A percentile compares a stretch with the other conserved stretches of the same genome.
These are phyloP conservation scores for Hypolimnas misippus DNA, from an alignment of 2,888 invertebrate species.

Conservation along the genomic window DNA sequence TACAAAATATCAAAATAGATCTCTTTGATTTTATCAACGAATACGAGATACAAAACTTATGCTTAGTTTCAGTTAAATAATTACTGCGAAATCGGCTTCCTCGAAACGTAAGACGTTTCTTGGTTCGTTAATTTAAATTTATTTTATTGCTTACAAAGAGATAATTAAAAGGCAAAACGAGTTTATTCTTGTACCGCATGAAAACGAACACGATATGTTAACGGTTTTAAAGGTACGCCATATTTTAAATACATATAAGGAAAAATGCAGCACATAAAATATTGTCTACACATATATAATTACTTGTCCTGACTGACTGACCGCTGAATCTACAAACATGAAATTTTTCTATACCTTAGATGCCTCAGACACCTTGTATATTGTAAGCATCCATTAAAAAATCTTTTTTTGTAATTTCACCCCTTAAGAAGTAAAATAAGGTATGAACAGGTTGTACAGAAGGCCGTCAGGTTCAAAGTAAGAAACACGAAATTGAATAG, in stretches of 20 bases:
- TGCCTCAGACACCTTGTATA: no score
- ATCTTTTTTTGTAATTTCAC: no score
- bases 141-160: conserved; percentile 58
- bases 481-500: no score
- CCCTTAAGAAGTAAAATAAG: no score
- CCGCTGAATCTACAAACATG: no score
- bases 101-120: conserved; percentile 42
- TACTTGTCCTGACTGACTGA: background rate
- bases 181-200: conserved; percentile 33
- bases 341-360: no score
- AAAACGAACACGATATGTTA: conserved; percentile 21
- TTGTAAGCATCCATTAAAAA: no score
- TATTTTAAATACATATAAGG: background rate
- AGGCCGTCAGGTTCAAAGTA: no score
- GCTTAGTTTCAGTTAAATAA: conserved; percentile 43
- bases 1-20: background rate
- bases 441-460: no score
- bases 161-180: conserved; percentile 41
- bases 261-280: background rate
- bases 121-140: conserved; percentile 71
- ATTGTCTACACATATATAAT: background rate
- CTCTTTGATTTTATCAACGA: conserved; percentile 28
- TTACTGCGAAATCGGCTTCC: conserved; percentile 40
- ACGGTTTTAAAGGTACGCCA: conserved; percentile 17
- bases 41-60: conserved; percentile 19